Evolutionary conservation across 2,797 vertebrate genomes (phyloP), one percentile per base, ranked within the genome.

Genomic region (Dermochelys coriacea): DNA sequence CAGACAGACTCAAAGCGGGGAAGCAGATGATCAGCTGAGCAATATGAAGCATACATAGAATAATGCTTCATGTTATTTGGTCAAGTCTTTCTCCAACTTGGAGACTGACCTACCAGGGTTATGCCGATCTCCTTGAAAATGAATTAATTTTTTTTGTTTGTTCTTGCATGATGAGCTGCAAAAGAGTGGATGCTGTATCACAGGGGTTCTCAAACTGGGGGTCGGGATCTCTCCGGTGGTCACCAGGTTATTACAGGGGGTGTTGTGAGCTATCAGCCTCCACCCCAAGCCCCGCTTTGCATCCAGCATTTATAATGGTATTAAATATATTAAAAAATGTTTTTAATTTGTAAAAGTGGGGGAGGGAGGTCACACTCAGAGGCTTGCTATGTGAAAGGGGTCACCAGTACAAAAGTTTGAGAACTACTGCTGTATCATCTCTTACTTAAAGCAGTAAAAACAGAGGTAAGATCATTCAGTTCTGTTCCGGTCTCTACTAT

Each of bases 111-210:
- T 93, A 86, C 37, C 59, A 9, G 5, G 23, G 37, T 51, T 2
- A 55, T 78, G 54, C 18, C 91, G 7, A 81, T 68, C 29, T 57
- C 82, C 54, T 82, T 78, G 59, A 64, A 85, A 93, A 85, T 31
- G 12, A 78, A 74, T 29, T 57, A 57, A 4, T 4, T 1, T 0
- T 12, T 82, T 50, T 49, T 82, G 52, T 51, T 0, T 0, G 55
- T 6, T 1, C 1, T 54, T 79, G 49, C 5, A 41, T n/a, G 34
- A 10, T 50, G 82, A 47, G 19, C 41, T 90, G 57, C 27, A 27
- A 91, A 18, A 9, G 34, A 21, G 81, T 21, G 7, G 37, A 25
- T 61, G 2, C 19, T 85, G 12, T 49, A 2, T 50, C 49, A 14
- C 49, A 50, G 49, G 49, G 49, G 49, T 50, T 50, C 12, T 50